Base-by-base conservation (phyloP, 2,888 invertebrate species). In the Heliconius aoede region DNA sequence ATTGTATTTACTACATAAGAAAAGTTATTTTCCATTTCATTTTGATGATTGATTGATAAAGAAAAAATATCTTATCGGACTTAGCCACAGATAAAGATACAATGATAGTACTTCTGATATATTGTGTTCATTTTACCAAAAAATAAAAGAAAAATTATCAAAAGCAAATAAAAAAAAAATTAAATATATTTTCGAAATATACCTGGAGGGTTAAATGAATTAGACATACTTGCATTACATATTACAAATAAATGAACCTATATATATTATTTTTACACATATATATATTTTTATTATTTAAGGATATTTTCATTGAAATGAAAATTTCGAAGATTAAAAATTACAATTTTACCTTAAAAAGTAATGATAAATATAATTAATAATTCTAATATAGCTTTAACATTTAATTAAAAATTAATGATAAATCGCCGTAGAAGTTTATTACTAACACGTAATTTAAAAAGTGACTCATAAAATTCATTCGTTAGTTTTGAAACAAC, bases 381-480 rank as follows among this genome's bases (percentile, higher is more conserved):
- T 55, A n/a, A 55, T 55, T n/a, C 9, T 11, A 55, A 55, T 55
- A 55, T 8, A n/a, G n/a, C n/a, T n/a, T 9, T 55, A 55, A 9
- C 3, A 55, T 55, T 55, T n/a, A 55, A 3, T n/a, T n/a, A 3
- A 21, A 46, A n/a, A 55, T 1, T 9, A n/a, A 9, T 55, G 55
- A 55, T 55, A 55, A 55, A n/a, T n/a, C n/a, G 55, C 55, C 11
- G 55, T n/a, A 18, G 21, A 46, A n/a, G 55, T 55, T 55, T 30
- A 46, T 30, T 15, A 30, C 55, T 15, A 55, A 69, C 11, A 30
- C n/a, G 32, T 28, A 69, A 30, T 32, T 55, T 30, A 55, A 55
- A 69, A 55, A 24, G 24, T 69, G 69, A 69, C 69, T 69, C 69
- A 69, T 55, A 69, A 55, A 55, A 69, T 69, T 30, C 18, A n/a